These are phyloP conservation scores for Otolemur garnettii DNA, from an alignment of 2,113 vertebrate genomes.

Conservation along the genomic window DNA sequence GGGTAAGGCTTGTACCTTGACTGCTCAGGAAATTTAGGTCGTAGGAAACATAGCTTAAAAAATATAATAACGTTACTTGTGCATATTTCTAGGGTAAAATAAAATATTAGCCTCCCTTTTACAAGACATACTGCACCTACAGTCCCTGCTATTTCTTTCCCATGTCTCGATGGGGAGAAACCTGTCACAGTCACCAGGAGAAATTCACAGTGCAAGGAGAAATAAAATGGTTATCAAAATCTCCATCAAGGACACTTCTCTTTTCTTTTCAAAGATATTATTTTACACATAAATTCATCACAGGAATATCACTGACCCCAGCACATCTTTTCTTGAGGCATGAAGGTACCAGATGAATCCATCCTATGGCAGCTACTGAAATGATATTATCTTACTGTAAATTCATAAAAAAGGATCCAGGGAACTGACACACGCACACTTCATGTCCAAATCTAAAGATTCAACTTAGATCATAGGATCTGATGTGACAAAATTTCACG, in stretches of 20 bases:
- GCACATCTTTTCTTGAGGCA: not conserved
- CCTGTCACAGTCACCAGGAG: not conserved
- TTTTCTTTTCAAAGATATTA: not conserved
- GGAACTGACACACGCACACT: not conserved
- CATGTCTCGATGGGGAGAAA: not conserved
- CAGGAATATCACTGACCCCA: not conserved
- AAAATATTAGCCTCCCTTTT: not conserved
- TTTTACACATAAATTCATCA: not conserved
- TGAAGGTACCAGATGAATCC: not conserved
- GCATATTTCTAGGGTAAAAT: not conserved
- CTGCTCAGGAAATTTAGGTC: not conserved
- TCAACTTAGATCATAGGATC: not conserved
- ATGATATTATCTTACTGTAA: not conserved
- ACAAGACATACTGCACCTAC: rapidly evolving
- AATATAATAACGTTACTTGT: not conserved
- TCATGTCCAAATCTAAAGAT: not conserved
- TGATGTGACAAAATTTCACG: not conserved
- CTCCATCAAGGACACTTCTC: not conserved
- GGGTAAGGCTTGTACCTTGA: not conserved
- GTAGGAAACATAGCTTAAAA: not conserved
- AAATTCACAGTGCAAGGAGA: not conserved
- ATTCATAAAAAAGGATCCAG: not conserved
- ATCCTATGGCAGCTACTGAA: not conserved
- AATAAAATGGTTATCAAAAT: not conserved
- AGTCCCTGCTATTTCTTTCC: not conserved